Conservation (phyloP, 2,113 vertebrate species). For the Dunckerocampus dactyliophorus region DNA sequence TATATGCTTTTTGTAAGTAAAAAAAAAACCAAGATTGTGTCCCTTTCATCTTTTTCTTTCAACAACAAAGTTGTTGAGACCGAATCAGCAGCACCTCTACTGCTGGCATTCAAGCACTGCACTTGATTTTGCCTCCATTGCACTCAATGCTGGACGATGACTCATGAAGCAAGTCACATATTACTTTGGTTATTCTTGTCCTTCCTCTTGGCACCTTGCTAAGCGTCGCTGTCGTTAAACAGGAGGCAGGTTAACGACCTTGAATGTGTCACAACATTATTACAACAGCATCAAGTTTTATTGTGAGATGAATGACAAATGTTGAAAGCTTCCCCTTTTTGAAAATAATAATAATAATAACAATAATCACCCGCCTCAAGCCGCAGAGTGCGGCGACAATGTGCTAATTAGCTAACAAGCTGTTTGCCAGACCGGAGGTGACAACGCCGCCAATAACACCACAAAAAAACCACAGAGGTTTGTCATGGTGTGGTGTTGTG, state of each 20-base stretch:
- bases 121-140: too few species aligned
- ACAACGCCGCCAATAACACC: constrained; percentile 43
- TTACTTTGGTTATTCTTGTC: too few species aligned
- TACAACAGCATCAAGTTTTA: constrained; percentile 17
- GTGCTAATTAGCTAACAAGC: constrained; percentile 52
- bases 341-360: neutral
- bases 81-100: too few species aligned
- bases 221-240: constrained; percentile 50
- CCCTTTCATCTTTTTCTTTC: too few species aligned
- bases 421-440: constrained; percentile 35
- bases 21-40: too few species aligned
- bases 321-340: neutral
- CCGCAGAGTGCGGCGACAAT: constrained; percentile 20
- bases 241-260: constrained; percentile 39
- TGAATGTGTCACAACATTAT: constrained; percentile 48
- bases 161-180: too few species aligned
- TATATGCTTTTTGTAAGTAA: too few species aligned
- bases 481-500: too few species aligned
- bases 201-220: too few species aligned
- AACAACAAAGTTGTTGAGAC: too few species aligned
- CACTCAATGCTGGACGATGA: too few species aligned
- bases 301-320: neutral
- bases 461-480: constrained; percentile 9
- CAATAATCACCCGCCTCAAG: constrained; percentile 2
- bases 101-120: too few species aligned